Evolutionary conservation across 2,888 invertebrate genomes (phyloP).

Genomic region (Apantesis nais): DNA sequence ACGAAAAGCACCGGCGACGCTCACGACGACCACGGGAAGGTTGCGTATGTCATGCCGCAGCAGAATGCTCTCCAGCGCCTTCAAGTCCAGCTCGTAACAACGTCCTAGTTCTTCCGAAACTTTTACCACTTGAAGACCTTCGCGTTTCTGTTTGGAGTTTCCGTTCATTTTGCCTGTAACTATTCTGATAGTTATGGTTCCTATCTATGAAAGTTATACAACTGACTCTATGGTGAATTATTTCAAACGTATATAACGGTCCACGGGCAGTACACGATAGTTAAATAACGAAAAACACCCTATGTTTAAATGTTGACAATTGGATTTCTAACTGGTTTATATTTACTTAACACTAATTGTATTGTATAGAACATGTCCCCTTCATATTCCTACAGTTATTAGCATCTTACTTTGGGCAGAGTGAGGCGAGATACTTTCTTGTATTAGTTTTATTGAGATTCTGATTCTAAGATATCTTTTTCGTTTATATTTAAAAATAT

Average conservation of each 20-base stretch:
- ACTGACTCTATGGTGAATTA: not conserved
- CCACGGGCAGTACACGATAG: no score
- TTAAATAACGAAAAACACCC: not conserved
- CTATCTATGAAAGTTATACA: not conserved
- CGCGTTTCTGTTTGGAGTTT: not conserved
- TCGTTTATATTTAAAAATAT: no score
- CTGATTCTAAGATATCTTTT: no score
- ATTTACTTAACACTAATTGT: not conserved
- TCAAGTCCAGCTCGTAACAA: slow-evolving; percentile 44
- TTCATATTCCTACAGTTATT: no score
- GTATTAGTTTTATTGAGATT: no score
- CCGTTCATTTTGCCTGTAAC: slow-evolving; percentile 21
- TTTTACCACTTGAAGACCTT: slow-evolving; percentile 48
- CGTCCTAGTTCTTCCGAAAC: slow-evolving; percentile 29
- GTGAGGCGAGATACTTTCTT: no score
- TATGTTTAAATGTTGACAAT: not conserved
- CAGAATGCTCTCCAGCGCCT: slow-evolving; percentile 41
- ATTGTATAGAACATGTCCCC: no score
- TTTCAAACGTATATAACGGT: no score
- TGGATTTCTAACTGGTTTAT: not conserved
- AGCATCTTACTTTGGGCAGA: no score
- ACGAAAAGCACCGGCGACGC: slow-evolving; percentile 60
- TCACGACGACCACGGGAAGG: slow-evolving; percentile 53
- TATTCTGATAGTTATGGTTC: not conserved
- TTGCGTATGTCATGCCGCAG: slow-evolving; percentile 43